Evolutionary conservation across 2,797 vertebrate species (phyloP), one percentile per base, ranked within the genome.

Genomic region (Siniperca obscura): DNA sequence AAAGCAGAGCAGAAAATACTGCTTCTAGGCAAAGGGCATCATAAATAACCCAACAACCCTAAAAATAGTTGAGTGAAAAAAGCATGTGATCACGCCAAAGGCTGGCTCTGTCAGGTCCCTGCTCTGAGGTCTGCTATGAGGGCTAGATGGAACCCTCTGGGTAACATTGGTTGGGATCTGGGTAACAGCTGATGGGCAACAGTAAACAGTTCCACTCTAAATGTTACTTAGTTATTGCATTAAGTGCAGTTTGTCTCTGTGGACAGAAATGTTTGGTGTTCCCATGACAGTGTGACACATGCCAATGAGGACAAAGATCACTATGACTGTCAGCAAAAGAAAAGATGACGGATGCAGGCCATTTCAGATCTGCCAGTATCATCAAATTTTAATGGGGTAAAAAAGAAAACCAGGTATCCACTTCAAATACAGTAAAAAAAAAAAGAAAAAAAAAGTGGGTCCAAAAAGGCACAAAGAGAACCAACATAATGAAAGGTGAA

Each of bases 31-130:
- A 90, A 90, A 91, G 80, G 67, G 44, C 48, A 40, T 83, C 82
- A 93, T 92, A 90, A 93, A 94, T 92, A 90, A 91, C 74, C 65
- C 56, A 93, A 82, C 75, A 81, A 73, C 16, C 55, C 90, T 88
- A 86, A 90, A 94, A 90, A 93, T 90, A 93, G 87, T 17, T 1
- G 34, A 52, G 52, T 61, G 75, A 78, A 78, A 85, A 81, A 74
- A 59, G 46, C 59, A 55, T 70, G 76, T 60, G 83, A 89, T 90
- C 68, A 82, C 84, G 84, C 81, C 40, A 82, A 69, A 46, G 87
- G 71, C 81, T 81, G 78, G 57, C 78, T 81, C 38, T 90, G 81
- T 83, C 46, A 86, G 89, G 78, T 90, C 57, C 56, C 59, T 83
- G 66, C 76, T 81, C 81, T 84, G 57, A 78, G 69, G 66, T 46